phyloP scores from a whole-genome alignment of 1,140 invertebrate genomes.

The Maniola jurtina region DNA sequence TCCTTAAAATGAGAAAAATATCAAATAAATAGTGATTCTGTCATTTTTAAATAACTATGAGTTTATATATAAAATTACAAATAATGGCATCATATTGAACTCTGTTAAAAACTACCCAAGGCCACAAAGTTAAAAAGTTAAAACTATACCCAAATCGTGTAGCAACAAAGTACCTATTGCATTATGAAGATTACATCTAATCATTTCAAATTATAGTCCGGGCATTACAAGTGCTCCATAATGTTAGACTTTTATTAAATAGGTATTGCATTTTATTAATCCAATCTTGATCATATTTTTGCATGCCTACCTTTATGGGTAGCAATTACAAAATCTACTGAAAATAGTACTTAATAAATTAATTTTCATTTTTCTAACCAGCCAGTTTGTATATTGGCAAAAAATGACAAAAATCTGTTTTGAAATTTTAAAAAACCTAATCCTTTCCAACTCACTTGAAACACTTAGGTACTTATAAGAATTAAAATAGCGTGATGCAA shows the following conservation, averaged over 20 bases:
- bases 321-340: too few species aligned
- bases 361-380: too few species aligned
- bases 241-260: constrained; percentile 1
- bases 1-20: too few species aligned
- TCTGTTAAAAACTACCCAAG: constrained; percentile 3
- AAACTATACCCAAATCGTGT: not conserved
- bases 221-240: not conserved
- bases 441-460: too few species aligned
- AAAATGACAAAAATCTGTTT: too few species aligned
- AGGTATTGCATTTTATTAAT: not conserved
- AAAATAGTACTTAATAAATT: too few species aligned
- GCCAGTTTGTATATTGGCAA: too few species aligned
- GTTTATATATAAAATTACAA: too few species aligned
- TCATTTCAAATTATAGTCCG: constrained; percentile 2
- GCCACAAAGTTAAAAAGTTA: constrained; percentile 3
- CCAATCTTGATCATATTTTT: not conserved
- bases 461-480: not conserved
- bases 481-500: not conserved
- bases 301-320: not conserved
- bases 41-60: too few species aligned
- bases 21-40: too few species aligned
- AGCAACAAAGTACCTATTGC: constrained; percentile 7
- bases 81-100: not conserved
- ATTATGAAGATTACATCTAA: constrained; percentile 11
- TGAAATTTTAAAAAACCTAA: too few species aligned